A percentile compares a stretch with the other conserved stretches of the same genome.
Conservation (phyloP, 2,797 vertebrate genomes). For the Nannoperca obscura region DNA sequence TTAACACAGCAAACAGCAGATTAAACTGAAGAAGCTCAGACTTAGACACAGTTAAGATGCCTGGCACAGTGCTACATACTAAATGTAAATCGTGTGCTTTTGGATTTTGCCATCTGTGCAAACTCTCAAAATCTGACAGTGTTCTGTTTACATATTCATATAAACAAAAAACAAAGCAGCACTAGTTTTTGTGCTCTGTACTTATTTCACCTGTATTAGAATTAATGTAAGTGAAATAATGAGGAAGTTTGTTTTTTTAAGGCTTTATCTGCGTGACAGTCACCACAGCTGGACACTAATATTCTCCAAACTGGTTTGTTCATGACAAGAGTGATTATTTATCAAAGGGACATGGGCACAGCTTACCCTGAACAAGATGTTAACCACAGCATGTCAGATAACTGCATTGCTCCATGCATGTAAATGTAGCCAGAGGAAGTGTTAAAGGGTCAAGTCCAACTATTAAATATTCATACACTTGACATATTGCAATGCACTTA, state of each 20-base stretch:
- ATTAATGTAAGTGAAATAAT: background rate
- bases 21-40: slow-evolving; percentile 43
- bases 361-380: slow-evolving; percentile 18
- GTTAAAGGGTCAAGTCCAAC: background rate
- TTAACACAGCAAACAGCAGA: slow-evolving; percentile 20
- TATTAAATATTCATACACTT: slow-evolving; percentile 35
- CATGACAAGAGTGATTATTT: slow-evolving; percentile 11
- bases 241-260: background rate
- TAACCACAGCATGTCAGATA: slow-evolving; percentile 8
- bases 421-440: slow-evolving; percentile 21
- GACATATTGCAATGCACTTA: slow-evolving; percentile 3
- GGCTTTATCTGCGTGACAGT: background rate
- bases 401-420: slow-evolving; percentile 18
- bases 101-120: slow-evolving; percentile 44
- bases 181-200: background rate
- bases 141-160: slow-evolving; percentile 26
- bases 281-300: background rate
- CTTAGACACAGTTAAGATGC: slow-evolving; percentile 30
- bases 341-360: slow-evolving; percentile 9
- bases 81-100: slow-evolving; percentile 40
- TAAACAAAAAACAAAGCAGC: slow-evolving; percentile 5
- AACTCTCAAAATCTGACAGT: slow-evolving; percentile 16
- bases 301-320: slow-evolving; percentile 21
- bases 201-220: background rate
- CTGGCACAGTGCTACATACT: slow-evolving; percentile 12